These are phyloP conservation scores for Deladenus siricidicola DNA, from an alignment of 2,888 invertebrate genomes.

Conservation along the genomic window DNA sequence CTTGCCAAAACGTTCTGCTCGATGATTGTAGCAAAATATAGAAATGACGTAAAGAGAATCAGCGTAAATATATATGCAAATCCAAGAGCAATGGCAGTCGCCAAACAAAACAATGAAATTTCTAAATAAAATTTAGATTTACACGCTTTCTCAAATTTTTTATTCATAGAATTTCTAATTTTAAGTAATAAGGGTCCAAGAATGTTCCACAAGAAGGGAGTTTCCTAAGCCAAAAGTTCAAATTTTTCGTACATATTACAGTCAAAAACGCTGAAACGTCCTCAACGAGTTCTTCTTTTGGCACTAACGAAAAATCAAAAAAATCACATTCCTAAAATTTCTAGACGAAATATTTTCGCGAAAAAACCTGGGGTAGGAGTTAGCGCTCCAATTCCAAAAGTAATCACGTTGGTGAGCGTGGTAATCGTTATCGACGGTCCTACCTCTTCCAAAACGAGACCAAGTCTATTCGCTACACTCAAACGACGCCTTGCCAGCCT, in stretches of 20 bases:
- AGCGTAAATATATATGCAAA: conserved; percentile 48
- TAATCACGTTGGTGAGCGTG: conserved; percentile 49
- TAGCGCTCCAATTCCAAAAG: conserved; percentile 47
- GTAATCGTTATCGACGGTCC: conserved; percentile 53
- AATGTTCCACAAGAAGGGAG: no score
- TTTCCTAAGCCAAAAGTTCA: no score
- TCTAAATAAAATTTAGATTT: conserved; percentile 28
- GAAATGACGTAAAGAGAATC: conserved; percentile 16
- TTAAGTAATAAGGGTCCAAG: neutral
- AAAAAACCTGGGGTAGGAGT: conserved; percentile 42
- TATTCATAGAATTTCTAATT: neutral
- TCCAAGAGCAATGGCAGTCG: conserved; percentile 49
- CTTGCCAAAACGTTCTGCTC: no score
- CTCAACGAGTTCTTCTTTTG: no score
- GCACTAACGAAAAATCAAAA: no score
- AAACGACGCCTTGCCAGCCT: conserved; percentile 16
- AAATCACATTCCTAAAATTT: neutral
- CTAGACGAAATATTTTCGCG: neutral
- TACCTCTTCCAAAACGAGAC: conserved; percentile 35
- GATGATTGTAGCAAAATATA: conserved; percentile 15
- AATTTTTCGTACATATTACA: no score
- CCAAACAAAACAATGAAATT: conserved; percentile 49
- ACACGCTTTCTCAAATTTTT: neutral
- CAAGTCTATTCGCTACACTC: conserved; percentile 18
- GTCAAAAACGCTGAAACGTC: no score